Percentiles rank a stretch among this genome's conserved stretches.
phyloP scores from a whole-genome alignment of 2,888 invertebrate species.

The Plagodis dolabraria region DNA sequence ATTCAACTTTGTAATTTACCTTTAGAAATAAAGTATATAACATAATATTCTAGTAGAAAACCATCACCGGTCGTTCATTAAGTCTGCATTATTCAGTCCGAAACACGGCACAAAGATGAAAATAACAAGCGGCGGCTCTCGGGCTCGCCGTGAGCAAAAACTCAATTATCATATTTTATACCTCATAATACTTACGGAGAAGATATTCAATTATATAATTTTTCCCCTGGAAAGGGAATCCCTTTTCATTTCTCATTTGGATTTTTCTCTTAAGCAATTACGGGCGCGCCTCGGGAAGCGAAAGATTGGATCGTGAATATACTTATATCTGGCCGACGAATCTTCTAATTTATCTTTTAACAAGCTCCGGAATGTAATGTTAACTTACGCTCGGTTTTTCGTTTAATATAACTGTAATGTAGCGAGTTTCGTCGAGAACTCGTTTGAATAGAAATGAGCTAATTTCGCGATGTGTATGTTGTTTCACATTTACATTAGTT shows the following conservation, averaged over 20 bases:
- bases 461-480: conserved; percentile 24
- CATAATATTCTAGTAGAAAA: conserved; percentile 33
- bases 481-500: conserved; percentile 43
- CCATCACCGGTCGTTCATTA: conserved; percentile 34
- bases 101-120: conserved; percentile 42
- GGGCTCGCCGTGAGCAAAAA: conserved; percentile 73
- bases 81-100: conserved; percentile 29
- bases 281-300: conserved; percentile 69
- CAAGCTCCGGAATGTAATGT: conserved; percentile 65
- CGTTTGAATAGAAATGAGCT: conserved; percentile 36
- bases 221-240: conserved; percentile 82
- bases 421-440: conserved; percentile 12
- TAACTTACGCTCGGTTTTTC: conserved; percentile 77
- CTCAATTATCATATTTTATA: conserved; percentile 85
- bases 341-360: conserved; percentile 77
- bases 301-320: conserved; percentile 69
- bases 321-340: conserved; percentile 58
- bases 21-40: conserved; percentile 30
- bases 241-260: conserved; percentile 85
- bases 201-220: conserved; percentile 85
- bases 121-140: conserved; percentile 44
- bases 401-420: conserved; percentile 74
- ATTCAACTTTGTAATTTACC: conserved; percentile 15
- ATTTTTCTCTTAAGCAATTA: conserved; percentile 85
- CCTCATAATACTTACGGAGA: conserved; percentile 83